phyloP scores from a whole-genome alignment of 2,797 vertebrate genomes.

The Siniperca obscura region DNA sequence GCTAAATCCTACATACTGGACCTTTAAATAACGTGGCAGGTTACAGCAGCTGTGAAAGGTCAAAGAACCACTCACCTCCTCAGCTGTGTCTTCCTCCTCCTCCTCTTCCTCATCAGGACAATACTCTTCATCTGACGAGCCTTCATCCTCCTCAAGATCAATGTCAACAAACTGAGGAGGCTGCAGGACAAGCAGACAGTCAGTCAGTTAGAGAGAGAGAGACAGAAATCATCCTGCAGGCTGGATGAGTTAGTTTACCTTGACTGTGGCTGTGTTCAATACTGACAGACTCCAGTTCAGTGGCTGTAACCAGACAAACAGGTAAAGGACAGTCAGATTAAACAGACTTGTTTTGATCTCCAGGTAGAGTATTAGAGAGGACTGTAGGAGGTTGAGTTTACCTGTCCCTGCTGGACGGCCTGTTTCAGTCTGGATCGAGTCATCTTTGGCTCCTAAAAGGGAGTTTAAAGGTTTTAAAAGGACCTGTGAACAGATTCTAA shows the following conservation, averaged over 20 bases:
- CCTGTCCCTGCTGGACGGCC: conserved; percentile 93
- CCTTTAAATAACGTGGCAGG: no score
- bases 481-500: no score
- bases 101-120: conserved; percentile 93
- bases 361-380: conserved; percentile 1
- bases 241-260: conserved; percentile 38
- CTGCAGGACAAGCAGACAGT: conserved; percentile 66
- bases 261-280: conserved; percentile 26
- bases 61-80: conserved; percentile 85
- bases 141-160: conserved; percentile 93
- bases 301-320: conserved; percentile 75
- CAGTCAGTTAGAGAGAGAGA: background rate
- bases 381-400: conserved; percentile 66
- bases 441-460: conserved; percentile 94
- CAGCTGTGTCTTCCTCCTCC: conserved; percentile 90
- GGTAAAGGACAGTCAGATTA: background rate
- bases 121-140: conserved; percentile 97
- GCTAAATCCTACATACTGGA: no score
- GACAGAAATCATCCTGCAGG: no score
- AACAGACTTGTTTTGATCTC: background rate
- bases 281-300: conserved; percentile 48
- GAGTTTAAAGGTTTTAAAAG: no score
- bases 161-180: conserved; percentile 96
- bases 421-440: conserved; percentile 95
- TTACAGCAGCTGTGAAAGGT: background rate